A percentile compares a stretch with the other conserved stretches of the same genome.
These are phyloP conservation scores for Campylorhamphus procurvoides DNA, from an alignment of 2,113 vertebrate species.

Conservation along the genomic window DNA sequence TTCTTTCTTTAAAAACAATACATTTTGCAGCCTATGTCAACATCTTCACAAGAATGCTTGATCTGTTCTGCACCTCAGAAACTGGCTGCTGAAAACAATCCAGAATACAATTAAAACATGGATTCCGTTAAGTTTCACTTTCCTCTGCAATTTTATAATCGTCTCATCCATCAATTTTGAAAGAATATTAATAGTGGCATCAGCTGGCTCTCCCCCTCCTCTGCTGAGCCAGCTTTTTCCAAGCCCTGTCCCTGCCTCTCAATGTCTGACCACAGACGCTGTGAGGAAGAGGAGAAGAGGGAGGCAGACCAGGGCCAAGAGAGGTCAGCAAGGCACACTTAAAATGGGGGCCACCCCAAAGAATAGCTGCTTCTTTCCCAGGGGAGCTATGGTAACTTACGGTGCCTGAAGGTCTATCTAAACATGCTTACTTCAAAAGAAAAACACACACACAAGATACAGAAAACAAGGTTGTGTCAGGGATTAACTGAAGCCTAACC, in stretches of 20 bases:
- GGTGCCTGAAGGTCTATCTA: neutral
- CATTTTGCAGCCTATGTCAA: neutral
- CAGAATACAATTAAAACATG: slow-evolving; percentile 58
- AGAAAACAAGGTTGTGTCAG: neutral
- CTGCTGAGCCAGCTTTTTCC: slow-evolving; percentile 53
- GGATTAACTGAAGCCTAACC: neutral
- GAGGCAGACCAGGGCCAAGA: neutral
- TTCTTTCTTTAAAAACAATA: neutral
- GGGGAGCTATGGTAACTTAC: neutral
- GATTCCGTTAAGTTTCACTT: slow-evolving; percentile 28
- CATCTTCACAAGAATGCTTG: neutral
- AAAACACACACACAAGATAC: neutral
- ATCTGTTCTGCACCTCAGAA: neutral
- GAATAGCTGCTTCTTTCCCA: neutral
- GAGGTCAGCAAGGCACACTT: neutral
- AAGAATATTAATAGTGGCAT: slow-evolving; percentile 68
- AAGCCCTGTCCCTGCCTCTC: neutral
- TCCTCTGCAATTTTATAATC: slow-evolving; percentile 63
- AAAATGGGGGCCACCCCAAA: neutral
- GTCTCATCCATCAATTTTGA: slow-evolving; percentile 60
- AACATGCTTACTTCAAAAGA: neutral
- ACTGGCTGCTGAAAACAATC: slow-evolving; percentile 13
- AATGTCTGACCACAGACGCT: neutral
- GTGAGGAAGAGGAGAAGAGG: neutral
- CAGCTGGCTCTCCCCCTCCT: slow-evolving; percentile 44